Evolutionary conservation across 2,113 vertebrate genomes (phyloP).

Genomic region (Hypanus sabinus): DNA sequence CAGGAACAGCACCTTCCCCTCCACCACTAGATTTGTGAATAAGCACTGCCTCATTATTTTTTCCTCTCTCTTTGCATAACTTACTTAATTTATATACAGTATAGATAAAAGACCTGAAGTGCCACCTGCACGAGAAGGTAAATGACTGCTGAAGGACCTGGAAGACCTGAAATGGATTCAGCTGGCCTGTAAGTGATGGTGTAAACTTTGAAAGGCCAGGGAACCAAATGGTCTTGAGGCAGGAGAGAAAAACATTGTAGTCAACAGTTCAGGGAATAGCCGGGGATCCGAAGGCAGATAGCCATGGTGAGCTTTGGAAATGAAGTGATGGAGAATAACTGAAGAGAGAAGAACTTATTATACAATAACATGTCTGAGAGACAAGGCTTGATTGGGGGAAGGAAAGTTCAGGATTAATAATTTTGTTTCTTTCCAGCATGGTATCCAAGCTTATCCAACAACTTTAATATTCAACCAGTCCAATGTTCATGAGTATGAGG

Average conservation of each 20-base stretch:
- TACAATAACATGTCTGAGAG: too few relatives aligned
- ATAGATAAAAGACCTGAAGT: too few relatives aligned
- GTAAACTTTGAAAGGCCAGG: not conserved
- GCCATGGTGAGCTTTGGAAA: not conserved
- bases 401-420: not conserved
- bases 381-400: not conserved
- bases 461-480: slow-evolving; percentile 93
- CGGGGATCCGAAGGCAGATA: not conserved
- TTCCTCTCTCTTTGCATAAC: too few relatives aligned
- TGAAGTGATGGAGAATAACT: not conserved
- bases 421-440: slow-evolving; percentile 65
- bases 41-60: too few relatives aligned
- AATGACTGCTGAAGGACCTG: too few relatives aligned
- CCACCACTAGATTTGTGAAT: too few relatives aligned
- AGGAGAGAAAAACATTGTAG: not conserved
- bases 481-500: slow-evolving; percentile 82
- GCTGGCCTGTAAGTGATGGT: not conserved
- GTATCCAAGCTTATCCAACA: slow-evolving; percentile 92
- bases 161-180: too few relatives aligned
- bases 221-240: not conserved
- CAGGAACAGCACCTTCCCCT: too few relatives aligned
- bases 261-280: not conserved
- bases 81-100: too few relatives aligned
- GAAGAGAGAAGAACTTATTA: not conserved
- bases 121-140: too few relatives aligned